phyloP scores from a whole-genome alignment of 2,888 invertebrate genomes.

The Parasteatoda lunata region DNA sequence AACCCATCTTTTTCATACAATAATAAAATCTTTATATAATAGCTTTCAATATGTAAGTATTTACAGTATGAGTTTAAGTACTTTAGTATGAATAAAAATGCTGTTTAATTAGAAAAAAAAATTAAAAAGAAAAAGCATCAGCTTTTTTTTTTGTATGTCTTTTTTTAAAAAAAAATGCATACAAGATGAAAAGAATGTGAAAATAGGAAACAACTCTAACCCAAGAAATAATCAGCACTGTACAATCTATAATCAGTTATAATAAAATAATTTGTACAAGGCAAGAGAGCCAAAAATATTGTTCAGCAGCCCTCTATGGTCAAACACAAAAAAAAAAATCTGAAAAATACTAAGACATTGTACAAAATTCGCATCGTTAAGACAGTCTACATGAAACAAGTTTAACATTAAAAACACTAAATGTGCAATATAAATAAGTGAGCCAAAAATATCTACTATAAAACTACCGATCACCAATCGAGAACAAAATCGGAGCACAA shows the following conservation, averaged over 20 bases:
- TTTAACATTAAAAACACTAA: conserved; percentile 63
- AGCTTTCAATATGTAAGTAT: conserved; percentile 53
- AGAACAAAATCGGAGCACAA: conserved; percentile 51
- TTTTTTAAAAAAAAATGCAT: conserved; percentile 43
- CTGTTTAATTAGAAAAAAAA: conserved; percentile 5
- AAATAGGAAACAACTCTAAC: conserved; percentile 64
- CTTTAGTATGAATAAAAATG: conserved; percentile 48
- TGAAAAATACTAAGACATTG: conserved; percentile 11
- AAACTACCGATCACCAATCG: conserved; percentile 61
- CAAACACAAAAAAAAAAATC: conserved; percentile 13
- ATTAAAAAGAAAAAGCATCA: conserved; percentile 21
- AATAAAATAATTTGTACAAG: conserved; percentile 66
- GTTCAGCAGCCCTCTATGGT: conserved; percentile 14
- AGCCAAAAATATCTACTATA: conserved; percentile 59
- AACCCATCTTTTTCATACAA: conserved; percentile 30
- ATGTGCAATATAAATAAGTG: conserved; percentile 69
- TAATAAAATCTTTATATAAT: conserved; percentile 50
- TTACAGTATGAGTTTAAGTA: conserved; percentile 66
- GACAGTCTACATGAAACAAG: conserved; percentile 46
- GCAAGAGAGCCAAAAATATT: conserved; percentile 62
- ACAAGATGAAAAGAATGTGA: conserved; percentile 35
- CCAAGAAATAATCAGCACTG: conserved; percentile 55
- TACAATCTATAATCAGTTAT: conserved; percentile 54
- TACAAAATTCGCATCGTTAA: conserved; percentile 8
- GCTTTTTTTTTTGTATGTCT: conserved; percentile 11